Evolutionary conservation across 1,140 invertebrate genomes (phyloP).

Genomic region (Orchesella cincta): DNA sequence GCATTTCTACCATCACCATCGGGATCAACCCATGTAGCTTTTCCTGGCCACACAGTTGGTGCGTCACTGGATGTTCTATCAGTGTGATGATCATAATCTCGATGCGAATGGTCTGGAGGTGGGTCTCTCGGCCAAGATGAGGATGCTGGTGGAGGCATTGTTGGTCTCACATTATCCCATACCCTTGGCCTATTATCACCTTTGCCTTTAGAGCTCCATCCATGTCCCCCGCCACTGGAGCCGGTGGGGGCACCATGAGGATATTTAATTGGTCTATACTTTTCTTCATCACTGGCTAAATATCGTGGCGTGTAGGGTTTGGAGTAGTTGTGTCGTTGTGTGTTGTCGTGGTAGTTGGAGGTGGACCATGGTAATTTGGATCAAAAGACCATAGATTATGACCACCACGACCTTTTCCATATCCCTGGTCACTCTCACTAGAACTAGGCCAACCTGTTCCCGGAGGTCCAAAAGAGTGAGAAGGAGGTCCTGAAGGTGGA

Average conservation of each 20-base stretch:
- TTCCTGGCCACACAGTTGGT: constrained; percentile 2
- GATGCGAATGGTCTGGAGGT: background rate
- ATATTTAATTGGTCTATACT: constrained; percentile 6
- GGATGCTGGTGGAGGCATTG: background rate
- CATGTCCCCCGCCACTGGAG: background rate
- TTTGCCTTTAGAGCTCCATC: background rate
- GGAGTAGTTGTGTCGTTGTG: background rate
- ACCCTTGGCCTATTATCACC: background rate
- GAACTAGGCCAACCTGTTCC: background rate
- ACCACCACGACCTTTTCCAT: background rate
- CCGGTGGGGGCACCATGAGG: background rate
- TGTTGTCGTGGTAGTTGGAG: constrained; percentile 4
- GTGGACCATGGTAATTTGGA: constrained; percentile 1
- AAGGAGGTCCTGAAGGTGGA: background rate
- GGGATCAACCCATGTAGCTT: constrained; percentile 10
- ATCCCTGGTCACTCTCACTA: too few relatives aligned
- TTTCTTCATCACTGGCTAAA: background rate
- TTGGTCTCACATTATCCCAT: background rate
- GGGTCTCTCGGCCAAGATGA: background rate
- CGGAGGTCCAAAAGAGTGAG: background rate
- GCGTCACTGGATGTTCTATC: background rate
- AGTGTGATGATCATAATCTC: background rate
- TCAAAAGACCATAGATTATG: constrained; percentile 23
- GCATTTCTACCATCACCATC: background rate
- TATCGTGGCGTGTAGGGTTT: constrained; percentile 16